phyloP scores from a whole-genome alignment of 1,140 invertebrate genomes.

The Diorhabda carinulata region DNA sequence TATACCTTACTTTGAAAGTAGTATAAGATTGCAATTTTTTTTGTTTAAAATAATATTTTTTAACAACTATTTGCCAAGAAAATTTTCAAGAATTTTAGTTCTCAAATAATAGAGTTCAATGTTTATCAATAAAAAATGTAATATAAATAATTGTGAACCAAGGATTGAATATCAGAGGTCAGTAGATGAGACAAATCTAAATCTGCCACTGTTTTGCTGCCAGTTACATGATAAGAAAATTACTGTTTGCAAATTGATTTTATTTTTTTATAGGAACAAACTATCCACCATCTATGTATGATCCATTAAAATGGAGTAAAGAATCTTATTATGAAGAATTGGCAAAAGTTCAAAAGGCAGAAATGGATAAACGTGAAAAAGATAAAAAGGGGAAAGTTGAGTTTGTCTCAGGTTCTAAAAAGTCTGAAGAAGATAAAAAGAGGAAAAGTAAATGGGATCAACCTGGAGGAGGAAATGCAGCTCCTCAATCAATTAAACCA shows the following conservation, averaged over 20 bases:
- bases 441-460: conserved; percentile 91
- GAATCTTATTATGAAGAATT: conserved; percentile 93
- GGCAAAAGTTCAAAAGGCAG: conserved; percentile 80
- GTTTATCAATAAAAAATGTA: no score
- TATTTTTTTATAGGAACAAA: conserved; percentile 60
- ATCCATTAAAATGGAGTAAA: conserved; percentile 85
- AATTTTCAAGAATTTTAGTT: no score
- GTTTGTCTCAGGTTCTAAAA: conserved; percentile 78
- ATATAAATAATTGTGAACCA: no score
- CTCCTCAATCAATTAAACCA: conserved; percentile 54
- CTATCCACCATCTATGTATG: conserved; percentile 88
- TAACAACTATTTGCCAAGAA: no score
- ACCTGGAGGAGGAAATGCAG: conserved; percentile 59
- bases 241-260: not conserved
- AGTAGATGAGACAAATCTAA: no score
- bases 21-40: no score
- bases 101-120: no score
- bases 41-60: no score
- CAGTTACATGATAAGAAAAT: no score
- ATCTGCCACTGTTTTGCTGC: no score
- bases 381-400: conserved; percentile 89
- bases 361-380: conserved; percentile 91
- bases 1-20: no score
- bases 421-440: conserved; percentile 67
- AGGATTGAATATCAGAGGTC: no score